Evolutionary conservation across 2,113 vertebrate species (phyloP), one percentile per base, ranked within the genome.

Genomic region (Ophiodon elongatus): DNA sequence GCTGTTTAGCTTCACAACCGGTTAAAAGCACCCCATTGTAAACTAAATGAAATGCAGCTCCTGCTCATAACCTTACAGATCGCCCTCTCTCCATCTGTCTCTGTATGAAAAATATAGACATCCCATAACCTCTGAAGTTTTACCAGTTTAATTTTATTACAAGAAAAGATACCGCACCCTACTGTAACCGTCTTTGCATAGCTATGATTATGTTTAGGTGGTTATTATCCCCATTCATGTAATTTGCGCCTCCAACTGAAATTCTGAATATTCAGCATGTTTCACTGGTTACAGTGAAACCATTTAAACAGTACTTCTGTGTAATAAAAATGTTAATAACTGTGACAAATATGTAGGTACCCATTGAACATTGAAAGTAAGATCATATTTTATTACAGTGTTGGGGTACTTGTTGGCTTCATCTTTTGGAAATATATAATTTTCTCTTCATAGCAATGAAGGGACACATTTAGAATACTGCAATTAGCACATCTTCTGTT

Each of bases 201-300:
- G 78, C 63, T 52, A 31, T 66, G 39, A 54, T 69, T 52, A 33
- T 67, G 52, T 84, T 79, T 62, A 70, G 35, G 50, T 63, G 68
- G 45, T 52, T 78, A 71, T 77, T 54, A 66, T 85, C 75, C 52
- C 10, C 62, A 43, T 81, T 67, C 62, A 77, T 71, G n/a, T 75
- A 60, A 54, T 82, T 68, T 80, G 35, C 62, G 60, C 23, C 23
- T 64, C 29, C 25, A 62, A 74, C 11, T 66, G 27, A 63, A 86
- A 80, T 82, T 84, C n/a, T 71, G 64, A 85, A 85, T 79, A 83
- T 85, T 90, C 79, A 84, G 83, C 80, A 65, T 76, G 65, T 86
- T 86, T 77, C 62, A 33, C 13, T 43, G 75, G 71, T 57, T 73
- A 47, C 68, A 60, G 64, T 84, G 87, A 83, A 68, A 83, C 63